Base-by-base conservation (phyloP, 2,888 invertebrate species). In the Idaea aversata region DNA sequence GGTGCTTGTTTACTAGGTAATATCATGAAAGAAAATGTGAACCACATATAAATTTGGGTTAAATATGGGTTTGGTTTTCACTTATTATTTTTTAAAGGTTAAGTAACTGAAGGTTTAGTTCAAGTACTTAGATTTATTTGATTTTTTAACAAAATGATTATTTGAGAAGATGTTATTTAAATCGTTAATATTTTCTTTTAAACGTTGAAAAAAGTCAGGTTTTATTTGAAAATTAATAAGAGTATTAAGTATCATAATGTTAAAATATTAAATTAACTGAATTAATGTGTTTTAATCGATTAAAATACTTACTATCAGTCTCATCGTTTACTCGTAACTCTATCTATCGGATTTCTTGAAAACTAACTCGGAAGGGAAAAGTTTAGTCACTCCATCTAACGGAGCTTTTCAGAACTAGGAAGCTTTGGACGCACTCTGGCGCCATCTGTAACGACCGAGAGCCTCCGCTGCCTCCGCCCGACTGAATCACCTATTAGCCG, bases 401-500 rank as follows among this genome's bases (percentile, higher is more conserved):
- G 82, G 78, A 69, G 68, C 63, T 47, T 25, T 66, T 61, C 16
- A 67, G 72, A 82, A 88, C 74, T 82, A 85, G 69, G 67, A 72
- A 69, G 61, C 63, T 66, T 64, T 74, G 74, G 38, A 76, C 65
- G 67, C 68, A 73, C 65, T 70, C 73, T 65, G 65, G 81, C 86
- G 88, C 89, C 91, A 89, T 89, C 88, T 88, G 73, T 71, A 61
- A 64, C 58, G 65, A 69, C 70, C 79, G 80, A 72, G 79, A 89
- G 90, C 86, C 88, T 87, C 84, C 84, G 74, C 79, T 72, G 79
- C 86, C 81, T 78, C 74, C 74, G 75, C 72, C 76, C 81, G 81
- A 91, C 89, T 91, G 88, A 87, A 76, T 72, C 75, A 73, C 76
- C 75, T 82, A 81, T n/a, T n/a, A n/a, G n/a, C n/a, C n/a, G n/a